phyloP scores from a whole-genome alignment of 2,113 vertebrate species.

The Dicentrarchus labrax region DNA sequence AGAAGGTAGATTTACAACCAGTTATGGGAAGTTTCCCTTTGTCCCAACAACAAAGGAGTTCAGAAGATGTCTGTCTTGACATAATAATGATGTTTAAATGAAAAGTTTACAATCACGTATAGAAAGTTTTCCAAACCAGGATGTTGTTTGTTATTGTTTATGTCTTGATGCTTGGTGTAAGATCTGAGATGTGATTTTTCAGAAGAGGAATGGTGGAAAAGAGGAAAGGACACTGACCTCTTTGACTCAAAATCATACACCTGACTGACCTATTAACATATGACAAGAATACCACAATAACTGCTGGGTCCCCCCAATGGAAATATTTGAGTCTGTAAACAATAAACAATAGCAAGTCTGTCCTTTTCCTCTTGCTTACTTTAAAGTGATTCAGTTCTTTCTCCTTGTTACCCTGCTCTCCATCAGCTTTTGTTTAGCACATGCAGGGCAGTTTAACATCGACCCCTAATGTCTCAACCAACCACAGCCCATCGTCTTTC shows the following conservation, averaged over 20 bases:
- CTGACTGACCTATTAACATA: not conserved
- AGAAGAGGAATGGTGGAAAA: not conserved
- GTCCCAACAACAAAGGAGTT: not conserved
- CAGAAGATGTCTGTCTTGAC: not conserved
- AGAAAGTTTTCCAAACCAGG: too few relatives aligned
- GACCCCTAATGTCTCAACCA: constrained; percentile 32
- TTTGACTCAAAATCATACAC: not conserved
- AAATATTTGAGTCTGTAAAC: not conserved
- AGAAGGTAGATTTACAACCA: not conserved
- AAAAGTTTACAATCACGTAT: too few relatives aligned
- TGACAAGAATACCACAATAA: not conserved
- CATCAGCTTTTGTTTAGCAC: constrained; percentile 26
- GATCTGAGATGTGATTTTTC: not conserved
- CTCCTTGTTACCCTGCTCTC: not conserved
- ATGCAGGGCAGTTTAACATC: constrained; percentile 11
- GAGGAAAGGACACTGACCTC: not conserved
- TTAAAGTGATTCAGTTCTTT: constrained; percentile 11
- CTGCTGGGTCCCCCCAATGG: not conserved
- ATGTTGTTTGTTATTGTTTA: too few relatives aligned
- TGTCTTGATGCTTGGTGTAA: too few relatives aligned
- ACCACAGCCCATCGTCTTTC: constrained; percentile 31
- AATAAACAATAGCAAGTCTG: constrained; percentile 1
- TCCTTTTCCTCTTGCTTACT: not conserved
- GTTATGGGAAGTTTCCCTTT: not conserved
- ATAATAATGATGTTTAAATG: too few relatives aligned